Base-by-base conservation (phyloP, 2,888 invertebrate genomes). In the Synanthedon tipuliformis region DNA sequence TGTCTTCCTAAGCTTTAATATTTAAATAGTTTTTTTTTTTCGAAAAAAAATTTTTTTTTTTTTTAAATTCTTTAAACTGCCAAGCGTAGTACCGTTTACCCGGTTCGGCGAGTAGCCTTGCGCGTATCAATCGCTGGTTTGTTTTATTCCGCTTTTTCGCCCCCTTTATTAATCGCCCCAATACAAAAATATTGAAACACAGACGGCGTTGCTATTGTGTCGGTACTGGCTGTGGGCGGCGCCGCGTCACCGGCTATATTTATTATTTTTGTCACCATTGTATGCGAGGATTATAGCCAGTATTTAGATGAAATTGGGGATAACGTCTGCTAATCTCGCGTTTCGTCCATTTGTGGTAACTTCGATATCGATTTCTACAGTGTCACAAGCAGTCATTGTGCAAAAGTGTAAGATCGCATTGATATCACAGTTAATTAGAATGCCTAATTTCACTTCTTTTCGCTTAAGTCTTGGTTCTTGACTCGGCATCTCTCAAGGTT, bases 261-360 rank as follows among this genome's bases (percentile, higher is more conserved):
- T 86, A 85, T 87, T 87, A 86, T 87, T 87, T 86, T 83, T 84
- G 85, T 85, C 85, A 79, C 87, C 78, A 71, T 71, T 87, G 87
- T 87, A 71, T 55, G 66, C n/a, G 54, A 58, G 83, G 84, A 81
- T 86, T 84, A 87, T 75, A 78, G 73, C 70, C 66, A 74, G 83
- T 83, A 84, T 87, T 87, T 86, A 87, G 87, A 87, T 87, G 79
- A 77, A 85, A 87, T 87, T 86, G 85, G 82, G 85, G 85, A 87
- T 87, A 86, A 82, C 65, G 81, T 66, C 64, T 63, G 69, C 78
- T 85, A 85, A 85, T 85, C 86, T 79, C 73, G 68, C 69, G 65
- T 76, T 78, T 71, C 67, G 66, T 65, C 63, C 68, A 67, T 67
- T 68, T 75, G 69, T 65, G 65, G 71, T 68, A 49, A 64, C 61